A percentile compares a stretch with the other conserved stretches of the same genome.
phyloP scores from a whole-genome alignment of 2,888 invertebrate species.

The Tiliacea aurago region DNA sequence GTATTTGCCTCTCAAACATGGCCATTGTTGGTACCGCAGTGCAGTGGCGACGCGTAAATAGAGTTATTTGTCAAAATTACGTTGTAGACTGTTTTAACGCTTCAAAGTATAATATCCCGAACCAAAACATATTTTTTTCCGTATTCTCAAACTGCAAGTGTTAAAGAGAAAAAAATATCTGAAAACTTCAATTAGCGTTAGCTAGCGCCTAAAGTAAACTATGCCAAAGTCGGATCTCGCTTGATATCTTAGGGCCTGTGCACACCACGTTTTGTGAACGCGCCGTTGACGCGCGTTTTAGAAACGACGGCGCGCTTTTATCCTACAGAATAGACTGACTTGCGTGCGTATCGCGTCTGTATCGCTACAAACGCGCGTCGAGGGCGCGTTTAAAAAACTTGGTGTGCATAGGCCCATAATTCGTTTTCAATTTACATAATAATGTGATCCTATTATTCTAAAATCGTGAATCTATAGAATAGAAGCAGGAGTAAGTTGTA shows the following conservation, averaged over 20 bases:
- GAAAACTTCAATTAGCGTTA: not conserved
- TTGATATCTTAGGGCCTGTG: too few species aligned
- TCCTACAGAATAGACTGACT: too few species aligned
- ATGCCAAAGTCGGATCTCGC: constrained; percentile 3
- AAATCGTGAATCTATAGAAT: not conserved
- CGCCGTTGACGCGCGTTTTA: too few species aligned
- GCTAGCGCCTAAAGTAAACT: not conserved
- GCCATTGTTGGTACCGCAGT: too few species aligned
- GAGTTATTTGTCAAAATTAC: not conserved
- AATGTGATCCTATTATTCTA: constrained; percentile 13
- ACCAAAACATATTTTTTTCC: not conserved
- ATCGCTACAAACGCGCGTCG: too few species aligned
- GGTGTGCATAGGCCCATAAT: too few species aligned
- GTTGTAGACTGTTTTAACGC: not conserved
- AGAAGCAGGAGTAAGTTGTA: constrained; percentile 5
- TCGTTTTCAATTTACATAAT: not conserved
- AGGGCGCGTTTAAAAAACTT: too few species aligned
- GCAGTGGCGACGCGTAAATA: not conserved
- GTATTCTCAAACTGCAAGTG: not conserved
- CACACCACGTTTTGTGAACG: too few species aligned
- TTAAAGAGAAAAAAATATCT: too few species aligned
- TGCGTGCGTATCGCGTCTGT: too few species aligned
- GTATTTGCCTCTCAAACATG: not conserved
- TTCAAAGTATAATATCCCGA: not conserved
- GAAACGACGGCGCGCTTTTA: too few species aligned